Evolutionary conservation across 1,140 invertebrate species (phyloP).

Genomic region (Gonatopus flavifemur): DNA sequence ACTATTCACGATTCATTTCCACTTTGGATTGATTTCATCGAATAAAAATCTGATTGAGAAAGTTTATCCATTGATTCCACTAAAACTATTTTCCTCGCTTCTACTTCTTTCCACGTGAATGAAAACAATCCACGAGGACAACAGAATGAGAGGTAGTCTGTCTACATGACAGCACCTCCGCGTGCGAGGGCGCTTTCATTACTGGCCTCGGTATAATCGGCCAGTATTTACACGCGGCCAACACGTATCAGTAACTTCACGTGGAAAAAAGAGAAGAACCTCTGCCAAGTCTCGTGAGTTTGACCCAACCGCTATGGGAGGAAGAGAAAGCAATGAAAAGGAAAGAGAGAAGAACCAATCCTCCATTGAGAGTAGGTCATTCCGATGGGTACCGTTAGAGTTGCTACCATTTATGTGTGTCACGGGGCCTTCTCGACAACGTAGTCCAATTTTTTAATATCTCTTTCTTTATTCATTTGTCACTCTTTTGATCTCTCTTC

Average conservation of each 20-base stretch:
- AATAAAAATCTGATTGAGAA: too few relatives aligned
- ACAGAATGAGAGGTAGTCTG: too few relatives aligned
- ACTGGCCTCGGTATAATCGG: conserved; percentile 37
- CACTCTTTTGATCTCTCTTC: too few relatives aligned
- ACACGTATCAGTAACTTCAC: conserved; percentile 16
- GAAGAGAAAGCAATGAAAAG: conserved; percentile 8
- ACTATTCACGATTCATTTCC: too few relatives aligned
- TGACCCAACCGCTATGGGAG: conserved; percentile 6
- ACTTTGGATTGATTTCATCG: too few relatives aligned
- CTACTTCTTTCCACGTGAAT: too few relatives aligned
- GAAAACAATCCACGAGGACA: too few relatives aligned
- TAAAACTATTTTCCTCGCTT: too few relatives aligned
- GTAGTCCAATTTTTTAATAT: too few relatives aligned
- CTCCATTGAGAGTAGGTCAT: conserved; percentile 38
- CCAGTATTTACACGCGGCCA: conserved; percentile 10
- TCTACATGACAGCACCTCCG: conserved; percentile 32
- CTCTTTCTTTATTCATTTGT: too few relatives aligned
- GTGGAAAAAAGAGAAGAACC: conserved; percentile 29
- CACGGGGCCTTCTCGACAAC: conserved; percentile 37
- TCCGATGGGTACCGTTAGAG: conserved; percentile 39
- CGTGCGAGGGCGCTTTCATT: conserved; percentile 41
- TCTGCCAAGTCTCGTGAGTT: conserved; percentile 2
- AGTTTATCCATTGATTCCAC: too few relatives aligned
- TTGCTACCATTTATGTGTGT: conserved; percentile 46
- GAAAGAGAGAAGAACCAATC: conserved; percentile 13